Evolutionary conservation across 1,140 invertebrate species (phyloP).

Genomic region (Druon quercuslanigerum): DNA sequence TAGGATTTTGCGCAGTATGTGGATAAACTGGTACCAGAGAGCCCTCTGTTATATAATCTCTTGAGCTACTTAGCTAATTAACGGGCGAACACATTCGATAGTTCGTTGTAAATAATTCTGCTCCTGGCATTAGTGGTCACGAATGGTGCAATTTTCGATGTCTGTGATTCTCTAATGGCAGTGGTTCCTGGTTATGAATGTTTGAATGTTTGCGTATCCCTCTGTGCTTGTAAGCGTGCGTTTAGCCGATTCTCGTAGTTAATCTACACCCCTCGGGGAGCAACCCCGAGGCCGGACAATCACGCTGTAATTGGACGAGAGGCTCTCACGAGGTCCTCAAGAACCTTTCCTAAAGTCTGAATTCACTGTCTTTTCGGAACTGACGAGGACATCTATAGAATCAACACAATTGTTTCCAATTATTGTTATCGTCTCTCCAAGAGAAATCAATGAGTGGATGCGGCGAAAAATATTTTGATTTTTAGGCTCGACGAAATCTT

Average conservation of each 20-base stretch:
- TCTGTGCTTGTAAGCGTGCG: slow-evolving; percentile 28
- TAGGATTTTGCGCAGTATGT: background rate
- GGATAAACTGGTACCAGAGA: background rate
- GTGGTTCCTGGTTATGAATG: slow-evolving; percentile 25
- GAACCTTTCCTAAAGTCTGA: slow-evolving; percentile 7
- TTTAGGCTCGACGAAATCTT: too few relatives aligned
- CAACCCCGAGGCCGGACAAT: slow-evolving; percentile 55
- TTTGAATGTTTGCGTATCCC: background rate
- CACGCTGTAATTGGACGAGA: slow-evolving; percentile 65
- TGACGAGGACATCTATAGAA: background rate
- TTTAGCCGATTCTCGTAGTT: slow-evolving; percentile 49
- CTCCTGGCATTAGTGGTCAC: background rate
- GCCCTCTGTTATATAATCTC: slow-evolving; percentile 2
- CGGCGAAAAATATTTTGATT: too few relatives aligned
- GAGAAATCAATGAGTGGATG: too few relatives aligned
- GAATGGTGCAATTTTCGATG: background rate
- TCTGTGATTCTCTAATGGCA: slow-evolving; percentile 2
- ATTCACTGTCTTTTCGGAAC: slow-evolving; percentile 17
- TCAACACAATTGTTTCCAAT: slow-evolving; percentile 11
- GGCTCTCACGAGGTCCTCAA: slow-evolving; percentile 50
- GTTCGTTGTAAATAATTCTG: slow-evolving; percentile 23
- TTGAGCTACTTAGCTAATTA: slow-evolving; percentile 31
- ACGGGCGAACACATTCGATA: slow-evolving; percentile 17
- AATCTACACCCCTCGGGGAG: slow-evolving; percentile 53
- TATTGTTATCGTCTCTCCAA: background rate